Evolutionary conservation across 2,888 invertebrate genomes (phyloP), one percentile per base, ranked within the genome.

Genomic region (Oegoconia quadripuncta): DNA sequence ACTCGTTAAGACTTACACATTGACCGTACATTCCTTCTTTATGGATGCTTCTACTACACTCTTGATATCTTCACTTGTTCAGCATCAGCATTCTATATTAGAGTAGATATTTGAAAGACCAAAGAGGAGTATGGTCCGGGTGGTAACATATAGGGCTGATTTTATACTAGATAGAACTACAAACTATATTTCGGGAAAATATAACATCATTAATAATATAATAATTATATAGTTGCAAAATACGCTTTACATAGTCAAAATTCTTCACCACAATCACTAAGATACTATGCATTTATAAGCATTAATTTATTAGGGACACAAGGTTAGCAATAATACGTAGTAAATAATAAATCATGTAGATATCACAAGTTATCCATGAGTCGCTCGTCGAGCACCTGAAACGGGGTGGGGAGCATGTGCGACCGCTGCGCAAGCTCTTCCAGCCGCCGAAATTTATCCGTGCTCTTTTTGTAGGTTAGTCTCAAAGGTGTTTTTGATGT

Each of bases 381-480:
- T 66, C 45, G 52, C 83, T 74, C 49, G 42, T 22, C 34, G 18
- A 12, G 28, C 27, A 22, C 20, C 29, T 26, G 17, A n/a, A 11
- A 11, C 16, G 30, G 47, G 44, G 44, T 43, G 46, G 47, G 42
- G 39, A 8, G 23, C 23, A n/a, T 4, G 20, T 20, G 20, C 81
- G 71, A 92, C 91, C 90, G 82, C 89, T 84, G 74, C 89, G 88
- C 89, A 90, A 78, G 89, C 83, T 72, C 88, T 87, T 89, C 89
- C 79, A 91, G 88, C 78, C 83, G 83, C 76, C 88, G 88, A 12
- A 70, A 74, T 80, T 78, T 75, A 80, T 78, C 41, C 49, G 57
- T 59, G 60, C 64, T 59, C 65, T 46, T 53, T 53, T 66, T 56
- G 56, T 78, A 77, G 74, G 55, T 60, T 74, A 78, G 68, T 62